These are phyloP conservation scores for Adelges cooleyi DNA, from an alignment of 1,140 invertebrate genomes.

Conservation along the genomic window DNA sequence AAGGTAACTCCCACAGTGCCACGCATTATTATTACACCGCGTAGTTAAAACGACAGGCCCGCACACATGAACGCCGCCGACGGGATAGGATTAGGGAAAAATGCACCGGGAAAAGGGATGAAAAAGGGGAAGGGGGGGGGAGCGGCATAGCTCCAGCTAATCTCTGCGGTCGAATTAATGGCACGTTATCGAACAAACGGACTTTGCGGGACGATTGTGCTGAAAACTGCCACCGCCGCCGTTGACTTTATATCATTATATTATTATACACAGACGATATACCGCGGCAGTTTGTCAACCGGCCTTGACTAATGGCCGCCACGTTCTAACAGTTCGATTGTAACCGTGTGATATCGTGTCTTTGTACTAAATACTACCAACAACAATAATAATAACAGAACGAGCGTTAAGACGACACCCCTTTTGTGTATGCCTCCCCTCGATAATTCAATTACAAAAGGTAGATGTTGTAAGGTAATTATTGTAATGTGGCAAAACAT, in stretches of 20 bases:
- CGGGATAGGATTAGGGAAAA: conserved; percentile 4
- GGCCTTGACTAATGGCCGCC: conserved; percentile 21
- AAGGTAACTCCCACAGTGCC: not conserved
- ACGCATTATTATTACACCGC: too few species aligned
- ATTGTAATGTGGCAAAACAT: too few species aligned
- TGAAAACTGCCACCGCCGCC: not conserved
- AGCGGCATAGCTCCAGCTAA: not conserved
- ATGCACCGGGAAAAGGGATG: not conserved
- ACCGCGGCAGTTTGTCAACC: conserved; percentile 17
- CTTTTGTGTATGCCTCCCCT: too few species aligned
- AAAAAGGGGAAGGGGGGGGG: not conserved
- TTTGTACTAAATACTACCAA: too few species aligned
- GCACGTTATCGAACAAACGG: conserved; percentile 23
- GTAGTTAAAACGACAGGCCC: too few species aligned
- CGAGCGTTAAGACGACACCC: too few species aligned
- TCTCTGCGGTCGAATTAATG: conserved; percentile 27
- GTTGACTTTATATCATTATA: not conserved
- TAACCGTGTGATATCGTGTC: too few species aligned
- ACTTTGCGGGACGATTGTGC: conserved; percentile 15
- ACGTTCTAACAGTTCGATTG: conserved; percentile 16
- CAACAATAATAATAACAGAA: too few species aligned
- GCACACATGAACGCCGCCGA: not conserved
- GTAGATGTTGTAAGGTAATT: too few species aligned
- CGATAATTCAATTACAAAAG: too few species aligned
- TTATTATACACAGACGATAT: too few species aligned